Evolutionary conservation across 2,888 invertebrate genomes (phyloP), one percentile per base, ranked within the genome.

Genomic region (Dicyrtoma fusca): DNA sequence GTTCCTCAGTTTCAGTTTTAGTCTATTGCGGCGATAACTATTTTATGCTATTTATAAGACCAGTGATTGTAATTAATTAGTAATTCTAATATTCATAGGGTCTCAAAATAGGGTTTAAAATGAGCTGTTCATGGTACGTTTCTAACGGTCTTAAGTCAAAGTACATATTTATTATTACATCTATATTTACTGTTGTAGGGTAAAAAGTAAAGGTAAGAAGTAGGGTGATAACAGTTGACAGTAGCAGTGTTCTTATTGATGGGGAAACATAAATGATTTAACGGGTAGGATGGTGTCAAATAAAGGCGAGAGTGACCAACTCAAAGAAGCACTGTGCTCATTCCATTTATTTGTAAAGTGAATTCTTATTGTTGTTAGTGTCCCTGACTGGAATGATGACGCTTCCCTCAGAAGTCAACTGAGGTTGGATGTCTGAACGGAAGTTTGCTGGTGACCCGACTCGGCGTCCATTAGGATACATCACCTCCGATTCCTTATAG

Each of bases 381-480:
- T 80, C 80, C 53, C 77, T 74, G 10, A 80, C 80, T 49, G 80
- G 80, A 63, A 80, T 80, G 26, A 80, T 77, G 42, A 80, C 79
- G 26, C 77, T 80, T 51, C 80, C 80, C 19, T 64, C 75, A 21
- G 77, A 76, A 13, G 78, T 79, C 34, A 79, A 68, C 34, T 78
- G 78, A 3, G 77, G 77, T 53, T 78, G 77, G 11, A 73, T 74
- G 21, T 77, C 74, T 26, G 65, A 68, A 44, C 74, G 69, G 25
- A 74, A 71, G 42, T 66, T 72, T 17, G 76, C 76, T 8, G 75
- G 47, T 14, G 80, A 79, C 0, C 79, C 79, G 13, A 74, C 77
- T 0, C 76, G 75, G 21, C 80, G 75, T 47, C 80, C 80, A 69
- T 80, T 80, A n/a, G 80, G 80, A 69, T 79, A 80, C 77, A 79